Conservation (phyloP, 1,140 invertebrate genomes). For the Rhagoletis zephyria region DNA sequence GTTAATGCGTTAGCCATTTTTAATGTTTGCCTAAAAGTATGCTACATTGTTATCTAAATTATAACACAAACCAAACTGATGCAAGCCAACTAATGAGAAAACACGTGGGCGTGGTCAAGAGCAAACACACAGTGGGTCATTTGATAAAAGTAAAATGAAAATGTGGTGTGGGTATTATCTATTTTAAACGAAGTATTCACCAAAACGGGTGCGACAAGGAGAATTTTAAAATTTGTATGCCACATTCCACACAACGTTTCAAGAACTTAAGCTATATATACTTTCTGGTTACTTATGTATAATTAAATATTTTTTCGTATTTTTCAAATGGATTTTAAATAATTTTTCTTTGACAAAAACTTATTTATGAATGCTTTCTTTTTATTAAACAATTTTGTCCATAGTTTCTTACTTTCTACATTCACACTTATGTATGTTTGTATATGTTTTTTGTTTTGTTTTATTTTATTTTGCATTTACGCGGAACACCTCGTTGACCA, state of each 20-base stretch:
- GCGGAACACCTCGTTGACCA: conserved; percentile 73
- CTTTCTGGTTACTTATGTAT: not conserved
- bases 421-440: conserved; percentile 1
- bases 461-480: conserved; percentile 56
- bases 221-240: not conserved
- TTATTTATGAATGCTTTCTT: not conserved
- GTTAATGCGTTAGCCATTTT: too few relatives aligned
- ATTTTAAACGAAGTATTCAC: not conserved
- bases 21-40: not conserved
- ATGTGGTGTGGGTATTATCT: too few relatives aligned
- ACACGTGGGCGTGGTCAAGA: not conserved
- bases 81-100: not conserved
- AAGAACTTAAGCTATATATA: too few relatives aligned
- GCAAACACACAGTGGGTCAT: not conserved
- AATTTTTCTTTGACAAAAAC: not conserved
- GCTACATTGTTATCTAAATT: not conserved
- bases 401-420: not conserved
- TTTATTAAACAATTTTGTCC: not conserved
- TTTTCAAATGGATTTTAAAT: not conserved
- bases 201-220: not conserved
- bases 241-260: not conserved
- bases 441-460: conserved; percentile 43
- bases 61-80: not conserved
- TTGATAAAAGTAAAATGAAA: not conserved
- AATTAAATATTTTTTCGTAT: not conserved